Evolutionary conservation across 2,888 invertebrate species (phyloP).

Genomic region (Lochmaea crataegi): DNA sequence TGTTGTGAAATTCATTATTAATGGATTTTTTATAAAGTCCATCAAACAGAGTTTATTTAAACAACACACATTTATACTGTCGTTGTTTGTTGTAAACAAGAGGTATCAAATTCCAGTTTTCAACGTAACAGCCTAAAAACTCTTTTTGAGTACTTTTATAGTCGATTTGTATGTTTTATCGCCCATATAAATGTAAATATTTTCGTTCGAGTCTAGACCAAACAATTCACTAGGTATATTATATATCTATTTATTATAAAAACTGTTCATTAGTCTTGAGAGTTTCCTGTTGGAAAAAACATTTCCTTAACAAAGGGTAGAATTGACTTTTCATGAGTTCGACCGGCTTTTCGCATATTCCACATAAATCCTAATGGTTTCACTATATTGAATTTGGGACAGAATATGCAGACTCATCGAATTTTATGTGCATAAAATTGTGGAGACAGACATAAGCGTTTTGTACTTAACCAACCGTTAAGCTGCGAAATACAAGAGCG

Average conservation of each 20-base stretch:
- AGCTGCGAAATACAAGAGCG: conserved; percentile 11
- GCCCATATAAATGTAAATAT: neutral
- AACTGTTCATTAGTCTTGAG: neutral
- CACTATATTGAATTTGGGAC: conserved; percentile 29
- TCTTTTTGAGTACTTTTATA: no score
- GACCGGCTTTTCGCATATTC: conserved; percentile 13
- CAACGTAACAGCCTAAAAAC: no score
- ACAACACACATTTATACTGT: no score
- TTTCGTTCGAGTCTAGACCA: neutral
- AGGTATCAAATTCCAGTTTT: no score
- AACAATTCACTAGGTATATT: neutral
- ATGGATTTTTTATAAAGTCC: no score
- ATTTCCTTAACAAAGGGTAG: conserved; percentile 19
- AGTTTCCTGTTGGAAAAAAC: neutral
- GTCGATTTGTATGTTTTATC: no score
- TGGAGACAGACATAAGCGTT: conserved; percentile 27
- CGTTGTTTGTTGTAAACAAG: no score
- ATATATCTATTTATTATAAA: neutral
- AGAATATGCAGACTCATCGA: conserved; percentile 31
- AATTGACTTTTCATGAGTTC: conserved; percentile 29
- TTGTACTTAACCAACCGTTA: conserved; percentile 21
- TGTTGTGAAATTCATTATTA: no score
- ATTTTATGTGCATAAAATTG: conserved; percentile 28
- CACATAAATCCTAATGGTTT: conserved; percentile 27
- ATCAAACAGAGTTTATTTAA: no score